A percentile compares a stretch with the other conserved stretches of the same genome.
Evolutionary conservation across 2,113 vertebrate species (phyloP).

Genomic region (Melospiza melodia): DNA sequence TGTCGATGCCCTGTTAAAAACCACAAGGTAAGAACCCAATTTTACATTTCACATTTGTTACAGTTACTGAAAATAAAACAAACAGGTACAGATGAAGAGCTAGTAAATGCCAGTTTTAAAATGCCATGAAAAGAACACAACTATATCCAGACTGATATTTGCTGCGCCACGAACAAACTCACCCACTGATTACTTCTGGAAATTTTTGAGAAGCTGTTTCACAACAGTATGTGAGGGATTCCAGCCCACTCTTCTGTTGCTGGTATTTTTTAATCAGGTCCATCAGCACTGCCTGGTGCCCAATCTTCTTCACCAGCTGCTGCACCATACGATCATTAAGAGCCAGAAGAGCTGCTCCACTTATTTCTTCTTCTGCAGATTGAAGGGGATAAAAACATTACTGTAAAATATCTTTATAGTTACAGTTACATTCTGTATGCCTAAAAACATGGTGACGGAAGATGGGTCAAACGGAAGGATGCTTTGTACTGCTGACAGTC

Average conservation of each 20-base stretch:
- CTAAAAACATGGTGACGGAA: neutral
- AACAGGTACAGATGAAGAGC: neutral
- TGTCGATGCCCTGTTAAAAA: neutral
- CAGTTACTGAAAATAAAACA: neutral
- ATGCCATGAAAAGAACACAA: neutral
- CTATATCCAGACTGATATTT: neutral
- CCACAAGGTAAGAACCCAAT: neutral
- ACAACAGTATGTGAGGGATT: neutral
- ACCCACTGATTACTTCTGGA: conserved; percentile 36
- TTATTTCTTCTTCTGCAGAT: conserved; percentile 76
- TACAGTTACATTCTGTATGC: neutral
- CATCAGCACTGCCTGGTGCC: conserved; percentile 77
- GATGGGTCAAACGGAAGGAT: neutral
- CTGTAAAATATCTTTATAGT: neutral
- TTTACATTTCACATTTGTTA: neutral
- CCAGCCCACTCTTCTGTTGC: conserved; percentile 2
- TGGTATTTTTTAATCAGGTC: conserved; percentile 74
- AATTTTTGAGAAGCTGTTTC: neutral
- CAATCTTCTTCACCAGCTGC: conserved; percentile 78
- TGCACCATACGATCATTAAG: conserved; percentile 78
- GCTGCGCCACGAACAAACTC: neutral
- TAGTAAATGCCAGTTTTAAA: neutral
- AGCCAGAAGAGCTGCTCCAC: conserved; percentile 71
- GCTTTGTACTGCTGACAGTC: neutral
- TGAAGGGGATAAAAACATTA: neutral